Evolutionary conservation across 1,140 invertebrate genomes (phyloP).

Genomic region (Babylonia areolata): DNA sequence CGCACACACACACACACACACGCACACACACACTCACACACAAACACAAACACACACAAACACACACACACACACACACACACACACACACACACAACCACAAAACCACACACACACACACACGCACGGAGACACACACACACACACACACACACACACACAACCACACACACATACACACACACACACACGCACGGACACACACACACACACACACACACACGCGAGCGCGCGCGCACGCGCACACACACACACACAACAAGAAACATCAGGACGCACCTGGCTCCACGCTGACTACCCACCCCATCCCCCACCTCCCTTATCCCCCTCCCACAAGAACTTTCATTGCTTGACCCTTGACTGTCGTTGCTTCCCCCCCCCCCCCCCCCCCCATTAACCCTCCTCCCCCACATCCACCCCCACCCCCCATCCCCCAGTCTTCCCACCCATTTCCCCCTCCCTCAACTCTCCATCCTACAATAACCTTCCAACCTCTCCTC

Average conservation of each 20-base stretch:
- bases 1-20: not conserved
- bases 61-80: not conserved
- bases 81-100: no score
- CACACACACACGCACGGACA: no score
- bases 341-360: not conserved
- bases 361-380: not conserved
- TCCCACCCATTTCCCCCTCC: not conserved
- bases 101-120: no score
- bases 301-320: not conserved
- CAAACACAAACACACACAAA: not conserved
- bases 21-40: not conserved
- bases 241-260: not conserved
- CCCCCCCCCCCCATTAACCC: not conserved
- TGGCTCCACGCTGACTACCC: not conserved
- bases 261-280: not conserved
- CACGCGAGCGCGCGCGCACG: no score
- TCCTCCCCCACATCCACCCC: not conserved
- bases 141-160: not conserved
- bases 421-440: not conserved
- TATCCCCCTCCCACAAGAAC: no score
- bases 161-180: not conserved
- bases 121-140: no score
- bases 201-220: no score
- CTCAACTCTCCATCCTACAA: not conserved
- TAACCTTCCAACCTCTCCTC: not conserved